Evolutionary conservation across 2,113 vertebrate species (phyloP), one percentile per base, ranked within the genome.

Genomic region (Macquaria australasica): DNA sequence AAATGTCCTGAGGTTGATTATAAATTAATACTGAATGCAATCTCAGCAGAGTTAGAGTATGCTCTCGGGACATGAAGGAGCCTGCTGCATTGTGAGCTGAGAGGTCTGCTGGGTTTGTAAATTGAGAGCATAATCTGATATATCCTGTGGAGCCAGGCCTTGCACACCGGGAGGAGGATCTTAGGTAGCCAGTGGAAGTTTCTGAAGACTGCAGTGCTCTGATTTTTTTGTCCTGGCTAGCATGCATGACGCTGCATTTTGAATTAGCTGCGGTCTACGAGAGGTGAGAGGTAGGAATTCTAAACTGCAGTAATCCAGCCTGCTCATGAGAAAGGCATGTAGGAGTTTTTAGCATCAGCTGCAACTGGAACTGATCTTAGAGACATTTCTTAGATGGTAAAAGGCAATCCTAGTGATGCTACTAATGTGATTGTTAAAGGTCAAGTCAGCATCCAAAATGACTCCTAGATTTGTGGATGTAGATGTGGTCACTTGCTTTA

Each of bases 61-160:
- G 37, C 51, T 64, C 60, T 64, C 0, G 3, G 63, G 70, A 80
- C 50, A 63, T 25, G 25, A 73, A 14, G 37, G 8, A 68, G 15
- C 50, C 23, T 69, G 31, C 6, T 58, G 28, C 6, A n/a, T 45
- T 55, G 16, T 77, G 45, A 43, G 9, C 51, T 34, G 20, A 34
- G 50, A 75, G 48, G 5, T 56, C 71, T 79, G 20, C 21, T 80
- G 37, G 15, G 59, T 73, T 74, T 78, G 56, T 73, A 66, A 43
- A 68, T 73, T 73, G 37, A 87, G 53, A 69, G 28, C 48, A 8
- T 55, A 28, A 72, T 72, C 66, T 73, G 45, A 71, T 55, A 66
- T 31, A 37, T 28, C 31, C 18, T 64, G 48, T 69, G 18, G 50
- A 48, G 39, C 48, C 56, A 16, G 28, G 37, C 14, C n/a, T 21